phyloP scores from a whole-genome alignment of 2,113 vertebrate genomes.

The Formicarius rufipectus region DNA sequence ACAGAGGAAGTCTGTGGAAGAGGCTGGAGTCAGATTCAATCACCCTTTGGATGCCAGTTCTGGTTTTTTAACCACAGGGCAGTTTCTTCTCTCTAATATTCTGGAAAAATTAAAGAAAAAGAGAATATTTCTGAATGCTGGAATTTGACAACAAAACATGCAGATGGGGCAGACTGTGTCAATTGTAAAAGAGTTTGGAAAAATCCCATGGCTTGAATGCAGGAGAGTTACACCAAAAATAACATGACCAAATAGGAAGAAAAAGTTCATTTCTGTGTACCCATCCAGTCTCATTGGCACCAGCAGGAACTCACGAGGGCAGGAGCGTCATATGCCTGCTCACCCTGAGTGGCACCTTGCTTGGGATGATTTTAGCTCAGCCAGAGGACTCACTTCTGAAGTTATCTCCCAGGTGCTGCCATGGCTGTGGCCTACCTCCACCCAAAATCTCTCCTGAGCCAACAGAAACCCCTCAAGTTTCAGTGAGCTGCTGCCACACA shows the following conservation, averaged over 20 bases:
- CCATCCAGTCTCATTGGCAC: background rate
- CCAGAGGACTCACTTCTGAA: background rate
- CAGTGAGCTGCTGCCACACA: fast-evolving
- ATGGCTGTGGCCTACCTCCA: background rate
- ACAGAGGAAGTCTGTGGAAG: constrained; percentile 8
- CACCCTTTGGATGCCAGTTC: background rate
- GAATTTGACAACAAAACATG: constrained; percentile 5
- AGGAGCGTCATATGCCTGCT: background rate
- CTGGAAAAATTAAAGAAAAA: constrained; percentile 36
- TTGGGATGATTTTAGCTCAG: background rate
- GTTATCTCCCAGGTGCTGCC: background rate
- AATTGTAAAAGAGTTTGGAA: constrained; percentile 41
- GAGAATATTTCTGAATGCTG: constrained; percentile 21
- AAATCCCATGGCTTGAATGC: constrained; percentile 12
- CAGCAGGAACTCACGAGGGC: background rate
- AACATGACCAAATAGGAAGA: constrained; percentile 37
- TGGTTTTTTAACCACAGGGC: constrained; percentile 11
- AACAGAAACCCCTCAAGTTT: background rate
- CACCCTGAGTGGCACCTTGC: background rate
- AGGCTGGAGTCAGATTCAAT: background rate
- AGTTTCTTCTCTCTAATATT: constrained; percentile 27
- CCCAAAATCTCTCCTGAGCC: background rate
- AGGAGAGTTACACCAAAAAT: constrained; percentile 22
- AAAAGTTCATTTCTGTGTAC: background rate
- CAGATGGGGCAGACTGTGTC: constrained; percentile 7